Conservation (phyloP, 2,888 invertebrate species). For the Mythimna impura region DNA sequence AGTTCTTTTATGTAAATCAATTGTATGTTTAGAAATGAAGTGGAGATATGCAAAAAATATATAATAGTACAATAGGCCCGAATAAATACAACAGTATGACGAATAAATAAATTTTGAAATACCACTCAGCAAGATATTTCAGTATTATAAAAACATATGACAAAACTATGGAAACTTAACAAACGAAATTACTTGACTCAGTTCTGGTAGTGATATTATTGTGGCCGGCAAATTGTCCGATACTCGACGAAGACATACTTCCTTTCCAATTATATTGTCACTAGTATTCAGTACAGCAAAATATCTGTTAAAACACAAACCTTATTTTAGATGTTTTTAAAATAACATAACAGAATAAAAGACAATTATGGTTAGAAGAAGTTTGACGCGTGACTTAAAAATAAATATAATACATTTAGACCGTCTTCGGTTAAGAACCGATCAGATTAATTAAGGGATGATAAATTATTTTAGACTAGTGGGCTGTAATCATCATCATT, state of each 20-base stretch:
- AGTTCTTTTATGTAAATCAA: too few relatives aligned
- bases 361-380: too few relatives aligned
- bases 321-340: too few relatives aligned
- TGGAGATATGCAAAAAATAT: neutral
- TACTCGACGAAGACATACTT: conserved; percentile 35
- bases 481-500: too few relatives aligned
- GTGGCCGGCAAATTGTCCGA: conserved; percentile 37
- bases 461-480: too few relatives aligned
- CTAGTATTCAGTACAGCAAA: conserved; percentile 45
- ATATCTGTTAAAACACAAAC: conserved; percentile 24
- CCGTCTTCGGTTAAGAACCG: too few relatives aligned
- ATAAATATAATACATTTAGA: too few relatives aligned
- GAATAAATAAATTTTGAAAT: neutral
- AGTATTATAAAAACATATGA: neutral
- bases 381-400: too few relatives aligned
- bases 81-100: neutral
- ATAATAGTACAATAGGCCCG: neutral
- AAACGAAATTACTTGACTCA: conserved; percentile 31
- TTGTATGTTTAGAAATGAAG: neutral
- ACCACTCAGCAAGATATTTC: neutral
- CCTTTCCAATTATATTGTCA: conserved; percentile 28
- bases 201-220: conserved; percentile 42
- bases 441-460: too few relatives aligned
- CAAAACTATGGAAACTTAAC: neutral
- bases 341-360: too few relatives aligned